Evolutionary conservation across 2,888 invertebrate species (phyloP).

Genomic region (Byasa hedistus): DNA sequence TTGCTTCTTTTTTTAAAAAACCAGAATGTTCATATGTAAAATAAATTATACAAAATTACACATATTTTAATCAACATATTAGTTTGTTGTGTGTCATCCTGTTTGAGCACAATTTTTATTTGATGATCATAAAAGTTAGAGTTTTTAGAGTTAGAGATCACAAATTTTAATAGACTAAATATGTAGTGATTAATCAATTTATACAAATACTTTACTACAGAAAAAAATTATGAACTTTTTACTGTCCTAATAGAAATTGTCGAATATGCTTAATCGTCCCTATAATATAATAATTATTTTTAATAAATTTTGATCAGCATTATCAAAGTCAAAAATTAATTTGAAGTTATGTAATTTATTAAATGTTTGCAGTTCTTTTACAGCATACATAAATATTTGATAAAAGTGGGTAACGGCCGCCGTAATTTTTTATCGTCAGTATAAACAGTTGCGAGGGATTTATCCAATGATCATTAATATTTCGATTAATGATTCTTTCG

Average conservation of each 20-base stretch:
- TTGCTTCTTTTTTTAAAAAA: not conserved
- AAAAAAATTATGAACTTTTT: not conserved
- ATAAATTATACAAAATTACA: too few relatives aligned
- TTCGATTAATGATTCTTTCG: slow-evolving; percentile 26
- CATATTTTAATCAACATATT: too few relatives aligned
- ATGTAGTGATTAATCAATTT: not conserved
- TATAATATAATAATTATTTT: not conserved
- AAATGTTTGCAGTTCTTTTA: too few relatives aligned
- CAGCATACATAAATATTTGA: not conserved
- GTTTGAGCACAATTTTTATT: not conserved
- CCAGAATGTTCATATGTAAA: too few relatives aligned
- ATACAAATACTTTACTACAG: not conserved
- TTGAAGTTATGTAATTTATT: too few relatives aligned
- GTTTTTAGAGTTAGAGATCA: too few relatives aligned
- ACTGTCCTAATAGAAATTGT: not conserved
- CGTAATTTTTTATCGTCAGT: not conserved
- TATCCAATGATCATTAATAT: slow-evolving; percentile 33
- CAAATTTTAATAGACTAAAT: not conserved
- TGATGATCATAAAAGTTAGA: not conserved
- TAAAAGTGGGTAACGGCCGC: not conserved
- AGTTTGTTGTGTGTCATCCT: not conserved
- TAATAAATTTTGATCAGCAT: not conserved
- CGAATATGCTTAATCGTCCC: not conserved
- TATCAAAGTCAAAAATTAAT: too few relatives aligned
- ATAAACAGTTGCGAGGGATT: slow-evolving; percentile 21